Percentiles rank a stretch among this genome's conserved stretches.
Conservation (phyloP, 2,888 invertebrate genomes). For the Coleophora deauratella region DNA sequence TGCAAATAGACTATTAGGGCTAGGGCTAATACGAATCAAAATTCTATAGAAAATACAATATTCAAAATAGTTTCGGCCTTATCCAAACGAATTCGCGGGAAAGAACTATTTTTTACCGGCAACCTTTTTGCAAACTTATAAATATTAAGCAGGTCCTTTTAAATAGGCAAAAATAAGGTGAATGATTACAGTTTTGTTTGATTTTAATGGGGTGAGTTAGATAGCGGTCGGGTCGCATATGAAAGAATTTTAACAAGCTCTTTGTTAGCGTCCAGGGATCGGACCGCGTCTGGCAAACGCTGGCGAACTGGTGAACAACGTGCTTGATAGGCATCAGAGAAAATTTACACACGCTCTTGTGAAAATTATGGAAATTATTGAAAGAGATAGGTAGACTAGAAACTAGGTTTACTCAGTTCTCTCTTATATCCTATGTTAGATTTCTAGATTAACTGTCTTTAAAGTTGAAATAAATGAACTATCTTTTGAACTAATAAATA, state of each 20-base stretch:
- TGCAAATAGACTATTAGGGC: too few species aligned
- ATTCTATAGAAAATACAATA: too few species aligned
- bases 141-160: too few species aligned
- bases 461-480: too few species aligned
- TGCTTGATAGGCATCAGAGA: slow-evolving; percentile 7
- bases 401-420: too few species aligned
- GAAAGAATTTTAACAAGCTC: slow-evolving; percentile 67
- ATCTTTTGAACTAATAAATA: too few species aligned
- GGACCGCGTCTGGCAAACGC: slow-evolving; percentile 18
- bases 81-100: background rate
- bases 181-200: slow-evolving; percentile 36
- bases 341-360: slow-evolving; percentile 3
- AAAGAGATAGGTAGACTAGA: too few species aligned
- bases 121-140: background rate
- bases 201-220: slow-evolving; percentile 42
- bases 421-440: too few species aligned
- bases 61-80: too few species aligned
- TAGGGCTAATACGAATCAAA: too few species aligned
- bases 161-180: too few species aligned
- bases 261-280: slow-evolving; percentile 37
- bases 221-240: slow-evolving; percentile 30
- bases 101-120: background rate
- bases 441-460: too few species aligned
- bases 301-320: background rate
- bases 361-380: slow-evolving; percentile 8